Evolutionary conservation across 1,140 invertebrate species (phyloP).

Genomic region (Pseudomyrmex dendroicus): DNA sequence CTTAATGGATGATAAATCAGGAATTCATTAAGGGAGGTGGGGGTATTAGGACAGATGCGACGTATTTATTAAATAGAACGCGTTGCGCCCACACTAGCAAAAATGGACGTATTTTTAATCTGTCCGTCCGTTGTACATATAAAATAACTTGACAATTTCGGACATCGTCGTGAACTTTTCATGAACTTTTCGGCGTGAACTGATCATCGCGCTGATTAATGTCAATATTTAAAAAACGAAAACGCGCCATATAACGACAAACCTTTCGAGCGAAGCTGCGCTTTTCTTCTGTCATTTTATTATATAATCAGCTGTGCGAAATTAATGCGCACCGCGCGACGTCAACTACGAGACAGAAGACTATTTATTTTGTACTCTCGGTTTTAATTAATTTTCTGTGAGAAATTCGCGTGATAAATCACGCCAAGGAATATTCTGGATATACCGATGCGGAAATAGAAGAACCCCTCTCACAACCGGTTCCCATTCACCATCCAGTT

Average conservation of each 20-base stretch:
- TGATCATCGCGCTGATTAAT: constrained; percentile 31
- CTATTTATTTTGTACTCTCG: background rate
- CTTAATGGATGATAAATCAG: constrained; percentile 79
- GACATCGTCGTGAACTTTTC: background rate
- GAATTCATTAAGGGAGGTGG: constrained; percentile 71
- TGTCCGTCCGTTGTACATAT: background rate
- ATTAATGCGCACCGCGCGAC: constrained; percentile 19
- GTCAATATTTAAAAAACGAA: background rate
- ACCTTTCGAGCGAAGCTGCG: too few relatives aligned
- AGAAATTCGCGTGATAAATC: constrained; percentile 14
- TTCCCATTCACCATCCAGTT: constrained; percentile 22
- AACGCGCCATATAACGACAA: background rate
- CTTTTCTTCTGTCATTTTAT: background rate
- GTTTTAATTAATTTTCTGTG: constrained; percentile 20
- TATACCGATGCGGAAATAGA: constrained; percentile 11
- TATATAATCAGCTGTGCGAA: background rate
- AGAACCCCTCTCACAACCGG: background rate
- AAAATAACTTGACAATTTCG: constrained; percentile 25
- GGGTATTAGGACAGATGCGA: constrained; percentile 66
- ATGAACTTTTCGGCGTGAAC: too few relatives aligned
- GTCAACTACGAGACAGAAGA: background rate
- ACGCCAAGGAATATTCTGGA: background rate
- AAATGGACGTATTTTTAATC: constrained; percentile 71
- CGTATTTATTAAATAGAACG: constrained; percentile 75
- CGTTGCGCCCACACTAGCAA: constrained; percentile 57